Conservation (phyloP, 2,113 vertebrate genomes). For the Malaclemys terrapin region DNA sequence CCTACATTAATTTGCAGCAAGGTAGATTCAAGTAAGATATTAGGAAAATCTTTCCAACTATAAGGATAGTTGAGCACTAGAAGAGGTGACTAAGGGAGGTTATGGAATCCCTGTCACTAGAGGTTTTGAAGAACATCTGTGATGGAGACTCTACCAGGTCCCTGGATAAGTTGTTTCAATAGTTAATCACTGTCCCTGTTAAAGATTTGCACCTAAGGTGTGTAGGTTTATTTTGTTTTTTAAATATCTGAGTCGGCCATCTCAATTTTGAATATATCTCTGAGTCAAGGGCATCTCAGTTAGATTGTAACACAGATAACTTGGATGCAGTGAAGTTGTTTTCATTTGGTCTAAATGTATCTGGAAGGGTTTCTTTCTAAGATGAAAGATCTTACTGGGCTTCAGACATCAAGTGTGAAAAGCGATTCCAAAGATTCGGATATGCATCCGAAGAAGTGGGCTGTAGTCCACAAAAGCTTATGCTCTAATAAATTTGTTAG, state of each 20-base stretch:
- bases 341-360: not conserved
- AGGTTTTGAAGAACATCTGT: no score
- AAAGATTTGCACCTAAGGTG: not conserved
- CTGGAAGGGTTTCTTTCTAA: slow-evolving; percentile 18
- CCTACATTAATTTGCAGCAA: no score
- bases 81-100: no score
- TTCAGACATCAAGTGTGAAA: slow-evolving; percentile 33
- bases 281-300: not conserved
- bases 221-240: not conserved
- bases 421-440: not conserved
- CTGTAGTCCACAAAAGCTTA: no score
- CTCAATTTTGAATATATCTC: not conserved
- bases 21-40: no score
- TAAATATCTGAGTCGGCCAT: not conserved
- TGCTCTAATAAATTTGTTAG: no score
- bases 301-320: not conserved
- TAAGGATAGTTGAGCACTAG: no score
- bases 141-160: not conserved
- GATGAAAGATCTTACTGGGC: slow-evolving; percentile 1
- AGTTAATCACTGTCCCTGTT: not conserved
- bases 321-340: not conserved
- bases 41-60: no score
- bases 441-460: no score
- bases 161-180: not conserved
- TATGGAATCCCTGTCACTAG: no score